A percentile compares a stretch with the other conserved stretches of the same genome.
Evolutionary conservation across 2,797 vertebrate species (phyloP).

Genomic region (Microtus agrestis): DNA sequence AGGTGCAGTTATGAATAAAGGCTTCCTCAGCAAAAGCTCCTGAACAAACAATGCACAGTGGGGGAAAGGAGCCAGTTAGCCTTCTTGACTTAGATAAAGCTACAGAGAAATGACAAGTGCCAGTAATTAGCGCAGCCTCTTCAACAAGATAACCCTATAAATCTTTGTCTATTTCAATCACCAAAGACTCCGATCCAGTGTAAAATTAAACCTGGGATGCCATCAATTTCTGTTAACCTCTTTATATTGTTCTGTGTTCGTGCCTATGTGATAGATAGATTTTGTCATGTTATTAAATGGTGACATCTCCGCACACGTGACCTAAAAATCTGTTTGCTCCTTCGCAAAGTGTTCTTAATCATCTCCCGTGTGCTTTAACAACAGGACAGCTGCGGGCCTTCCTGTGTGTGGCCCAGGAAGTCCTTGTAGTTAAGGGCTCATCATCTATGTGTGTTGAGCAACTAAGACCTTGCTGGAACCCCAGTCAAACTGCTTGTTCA

Average conservation of each 20-base stretch:
- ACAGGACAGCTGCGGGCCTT: background rate
- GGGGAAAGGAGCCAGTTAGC: conserved; percentile 94
- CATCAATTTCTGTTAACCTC: conserved; percentile 97
- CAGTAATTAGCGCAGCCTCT: conserved; percentile 95
- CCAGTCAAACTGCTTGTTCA: background rate
- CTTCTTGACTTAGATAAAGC: conserved; percentile 95
- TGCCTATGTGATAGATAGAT: conserved; percentile 94
- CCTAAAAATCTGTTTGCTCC: conserved; percentile 87
- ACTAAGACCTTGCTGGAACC: background rate
- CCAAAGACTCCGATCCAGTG: conserved; percentile 90
- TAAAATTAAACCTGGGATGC: conserved; percentile 94
- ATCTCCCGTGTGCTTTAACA: conserved; percentile 78
- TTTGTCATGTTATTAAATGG: conserved; percentile 96
- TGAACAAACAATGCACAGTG: conserved; percentile 93
- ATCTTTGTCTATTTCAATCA: conserved; percentile 98
- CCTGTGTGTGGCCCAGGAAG: background rate
- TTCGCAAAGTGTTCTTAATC: conserved; percentile 88
- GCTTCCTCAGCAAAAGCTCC: conserved; percentile 93
- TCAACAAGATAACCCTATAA: conserved; percentile 94
- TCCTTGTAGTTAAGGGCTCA: background rate
- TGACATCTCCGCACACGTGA: conserved; percentile 88
- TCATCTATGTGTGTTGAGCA: background rate
- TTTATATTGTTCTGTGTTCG: conserved; percentile 93
- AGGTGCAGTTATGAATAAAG: conserved; percentile 90
- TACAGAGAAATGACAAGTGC: conserved; percentile 93